Percentiles rank a stretch among this genome's conserved stretches.
Conservation (phyloP, 92 coral and sea anemone genomes). For the Epizoanthus scotinus region DNA sequence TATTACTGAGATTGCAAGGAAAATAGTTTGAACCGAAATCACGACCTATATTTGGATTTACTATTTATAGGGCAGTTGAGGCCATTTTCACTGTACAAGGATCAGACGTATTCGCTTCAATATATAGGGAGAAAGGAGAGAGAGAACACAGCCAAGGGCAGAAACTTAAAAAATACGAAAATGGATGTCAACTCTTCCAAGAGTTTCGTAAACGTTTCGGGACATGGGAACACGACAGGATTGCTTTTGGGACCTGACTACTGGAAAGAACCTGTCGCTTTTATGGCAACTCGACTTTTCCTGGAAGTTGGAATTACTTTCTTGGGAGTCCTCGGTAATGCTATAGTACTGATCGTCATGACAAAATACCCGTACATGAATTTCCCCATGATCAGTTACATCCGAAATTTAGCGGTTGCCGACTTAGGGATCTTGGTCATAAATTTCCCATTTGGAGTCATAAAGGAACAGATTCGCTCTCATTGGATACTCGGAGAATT, state of each 20-base stretch:
- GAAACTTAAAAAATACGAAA: neutral
- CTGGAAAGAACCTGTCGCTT: slow-evolving; percentile 9
- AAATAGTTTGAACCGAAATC: no score
- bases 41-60: no score
- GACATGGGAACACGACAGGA: neutral
- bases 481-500: slow-evolving; percentile 32
- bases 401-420: slow-evolving; percentile 14
- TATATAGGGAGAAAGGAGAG: neutral
- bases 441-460: slow-evolving; percentile 18
- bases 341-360: slow-evolving; percentile 12
- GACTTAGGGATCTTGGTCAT: slow-evolving; percentile 21
- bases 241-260: neutral
- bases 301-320: slow-evolving; percentile 8
- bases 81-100: no score
- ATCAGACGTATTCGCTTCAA: no score
- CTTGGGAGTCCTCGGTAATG: slow-evolving; percentile 14
- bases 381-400: slow-evolving; percentile 7
- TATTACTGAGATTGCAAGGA: no score
- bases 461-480: slow-evolving; percentile 15
- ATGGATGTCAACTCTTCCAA: neutral
- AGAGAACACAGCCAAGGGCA: neutral
- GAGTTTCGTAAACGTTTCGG: neutral
- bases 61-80: no score
- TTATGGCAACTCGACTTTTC: neutral
- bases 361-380: slow-evolving; percentile 15